Evolutionary conservation across 2,113 vertebrate genomes (phyloP), one percentile per base, ranked within the genome.

Genomic region (Paramisgurnus dabryanus): DNA sequence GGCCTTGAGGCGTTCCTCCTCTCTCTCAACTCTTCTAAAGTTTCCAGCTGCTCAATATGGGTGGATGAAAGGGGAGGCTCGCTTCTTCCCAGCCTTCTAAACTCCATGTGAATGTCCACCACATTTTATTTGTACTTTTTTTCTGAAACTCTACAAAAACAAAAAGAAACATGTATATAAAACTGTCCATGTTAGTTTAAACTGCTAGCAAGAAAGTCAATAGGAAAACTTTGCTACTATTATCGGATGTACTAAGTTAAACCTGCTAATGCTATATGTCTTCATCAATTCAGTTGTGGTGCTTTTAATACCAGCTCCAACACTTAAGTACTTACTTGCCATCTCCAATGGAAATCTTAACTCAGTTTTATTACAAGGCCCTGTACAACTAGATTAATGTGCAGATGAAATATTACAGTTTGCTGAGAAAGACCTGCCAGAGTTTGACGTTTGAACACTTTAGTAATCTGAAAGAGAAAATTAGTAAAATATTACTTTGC

Each of bases 391-490:
- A 12, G 64, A 15, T 43, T 66, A 7, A 66, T 66, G 40, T 66
- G 40, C 39, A 17, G 64, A n/a, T 15, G 64, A 66, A 4, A 13
- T 57, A 15, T n/a, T n/a, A n/a, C 55, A 17, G 7, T 67, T 15
- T 40, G 43, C 40, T 43, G 15, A 67, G 64, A 67, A 67, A 67
- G 40, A 43, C 64, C 55, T 57, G 15, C 15, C 64, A 67, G 64
- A 67, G 64, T 3, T 67, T 2, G 40, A 40, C 7, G 40, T 43
- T n/a, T 57, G 15, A 57, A 53, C 49, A 53, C 10, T 12, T 53
- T 65, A 12, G 34, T 41, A 66, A 67, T 43, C 64, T 67, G 64
- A 66, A 67, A 67, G 64, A 43, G 43, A 67, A 34, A 34, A 7
- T 15, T 40, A 22, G 34, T 65, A 27, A 53, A 53, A 15, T 65